Conservation (phyloP, 2,888 invertebrate genomes). For the Thumatha senex region DNA sequence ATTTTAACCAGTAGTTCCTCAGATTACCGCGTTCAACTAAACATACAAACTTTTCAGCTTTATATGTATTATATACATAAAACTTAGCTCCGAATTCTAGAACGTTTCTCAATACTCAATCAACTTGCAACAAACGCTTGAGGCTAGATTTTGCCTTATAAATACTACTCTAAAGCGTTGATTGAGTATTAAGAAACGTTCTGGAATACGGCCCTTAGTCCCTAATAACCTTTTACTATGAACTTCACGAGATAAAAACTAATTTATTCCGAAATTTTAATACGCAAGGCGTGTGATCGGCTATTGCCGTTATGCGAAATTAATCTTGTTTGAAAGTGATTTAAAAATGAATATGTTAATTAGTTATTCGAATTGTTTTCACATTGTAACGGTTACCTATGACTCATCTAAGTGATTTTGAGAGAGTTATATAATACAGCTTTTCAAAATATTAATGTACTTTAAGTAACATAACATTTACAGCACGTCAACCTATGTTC, state of each 20-base stretch:
- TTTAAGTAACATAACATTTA: background rate
- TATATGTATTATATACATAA: too few relatives aligned
- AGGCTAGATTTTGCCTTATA: too few relatives aligned
- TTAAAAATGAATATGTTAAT: slow-evolving; percentile 22
- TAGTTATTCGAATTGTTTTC: slow-evolving; percentile 11
- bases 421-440: slow-evolving; percentile 14
- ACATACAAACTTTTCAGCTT: too few relatives aligned
- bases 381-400: slow-evolving; percentile 16
- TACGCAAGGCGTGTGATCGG: slow-evolving; percentile 2
- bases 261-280: too few relatives aligned
- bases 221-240: background rate
- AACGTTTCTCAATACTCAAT: too few relatives aligned
- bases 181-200: too few relatives aligned
- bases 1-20: too few relatives aligned
- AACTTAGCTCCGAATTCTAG: too few relatives aligned
- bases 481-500: background rate
- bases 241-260: too few relatives aligned
- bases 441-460: background rate
- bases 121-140: too few relatives aligned
- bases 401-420: slow-evolving; percentile 23
- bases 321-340: slow-evolving; percentile 19
- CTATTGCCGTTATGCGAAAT: slow-evolving; percentile 22
- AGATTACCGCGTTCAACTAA: too few relatives aligned
- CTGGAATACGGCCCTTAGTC: background rate
- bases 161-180: too few relatives aligned